Evolutionary conservation across 2,113 vertebrate species (phyloP), one percentile per base, ranked within the genome.

Genomic region (Columba janthina): DNA sequence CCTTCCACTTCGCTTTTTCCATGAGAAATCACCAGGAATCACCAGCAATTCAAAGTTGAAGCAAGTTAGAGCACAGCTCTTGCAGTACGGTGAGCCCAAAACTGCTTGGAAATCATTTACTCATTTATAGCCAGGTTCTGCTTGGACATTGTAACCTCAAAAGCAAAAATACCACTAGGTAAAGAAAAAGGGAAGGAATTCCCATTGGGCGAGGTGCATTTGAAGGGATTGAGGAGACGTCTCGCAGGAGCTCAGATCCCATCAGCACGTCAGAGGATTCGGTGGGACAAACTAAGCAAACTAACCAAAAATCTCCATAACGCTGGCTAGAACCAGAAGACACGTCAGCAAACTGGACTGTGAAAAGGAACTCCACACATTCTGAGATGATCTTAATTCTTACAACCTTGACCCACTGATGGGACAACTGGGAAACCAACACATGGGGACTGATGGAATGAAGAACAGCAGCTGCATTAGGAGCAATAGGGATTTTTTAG

Each of bases 121-220:
- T 57, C 50, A 56, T 46, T 56, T 83, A 53, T 6, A 71, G 57
- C 21, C 74, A 46, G 31, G 31, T 31, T 84, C 64, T 70, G 5
- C 75, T 65, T 73, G 86, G 58, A 56, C 64, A 89, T 86, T 84
- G 84, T 89, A 89, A 94, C 86, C 76, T 78, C 62, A 36, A 57
- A 85, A 69, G 4, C 12, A 3, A 16, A 70, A 88, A 86, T n/a
- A 31, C 40, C 60, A 32, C 2, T 0, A 2, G 54, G 44, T 65
- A 26, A 84, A 86, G 86, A 61, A 73, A 65, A 83, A 54, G 62
- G 42, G 53, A 71, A 82, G 51, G 85, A 83, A 90, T 79, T 76
- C 53, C 71, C 54, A 80, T 48, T 65, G 56, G 75, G 46, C 69
- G 38, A 40, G 62, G 70, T 31, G 44, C 83, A 89, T 94, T 70